Base-by-base conservation (phyloP, 2,113 vertebrate species). In the Theropithecus gelada region DNA sequence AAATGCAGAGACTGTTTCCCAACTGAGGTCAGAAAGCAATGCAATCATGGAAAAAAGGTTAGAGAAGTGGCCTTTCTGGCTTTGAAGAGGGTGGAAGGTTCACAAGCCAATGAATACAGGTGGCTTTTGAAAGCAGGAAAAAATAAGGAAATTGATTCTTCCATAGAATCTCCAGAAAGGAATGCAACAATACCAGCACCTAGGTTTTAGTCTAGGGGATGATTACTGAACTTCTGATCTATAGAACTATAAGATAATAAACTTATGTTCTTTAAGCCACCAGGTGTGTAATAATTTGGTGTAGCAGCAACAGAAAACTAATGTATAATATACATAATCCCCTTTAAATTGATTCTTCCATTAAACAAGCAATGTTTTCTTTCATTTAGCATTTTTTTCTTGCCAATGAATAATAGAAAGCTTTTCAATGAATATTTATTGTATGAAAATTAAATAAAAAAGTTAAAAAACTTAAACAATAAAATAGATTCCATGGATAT, bases 121-220 rank as follows among this genome's bases (percentile, higher is more conserved):
- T 8, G 12, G 5, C 43, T 16, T 30, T 13, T 25, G 10, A 50
- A 23, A 86, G 27, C 8, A 18, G 35, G 25, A 68, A 66, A 68
- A 38, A 2, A 9, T 17, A 38, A 82, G 35, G 12, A 59, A 27
- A n/a, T 18, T 4, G 25, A 18, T 30, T 30, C 0, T 35, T 2
- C 14, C 14, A 8, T 61, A 5, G 11, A 61, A 9, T 35, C 18
- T 50, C 18, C 25, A 50, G 17, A 38, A 32, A 72, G 25, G 12
- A 38, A 20, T 23, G 0, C 25, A 23, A 5, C 18, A 9, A 7
- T 40, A 6, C 3, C 13, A 14, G 9, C 11, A 32, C 27, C 25
- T 30, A 38, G 35, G 18, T 25, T 76, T 64, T 23, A 85, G n/a
- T 64, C 8, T 13, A 32, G 22, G 8, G 30, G 61, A 35, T 66